Conservation (phyloP, 2,888 invertebrate genomes). For the Torymus auratus region DNA sequence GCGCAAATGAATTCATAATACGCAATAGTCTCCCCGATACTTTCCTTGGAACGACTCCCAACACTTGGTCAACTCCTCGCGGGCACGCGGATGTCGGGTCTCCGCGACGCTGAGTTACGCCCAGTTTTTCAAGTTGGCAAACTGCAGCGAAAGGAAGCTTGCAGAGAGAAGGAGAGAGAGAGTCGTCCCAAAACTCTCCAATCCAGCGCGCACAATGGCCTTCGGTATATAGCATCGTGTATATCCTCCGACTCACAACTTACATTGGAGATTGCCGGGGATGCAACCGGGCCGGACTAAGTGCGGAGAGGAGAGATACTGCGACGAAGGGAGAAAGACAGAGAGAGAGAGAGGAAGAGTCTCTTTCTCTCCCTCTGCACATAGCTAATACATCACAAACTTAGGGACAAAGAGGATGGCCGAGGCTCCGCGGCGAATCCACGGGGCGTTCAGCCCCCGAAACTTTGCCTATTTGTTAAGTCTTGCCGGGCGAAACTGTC, state of each 20-base stretch:
- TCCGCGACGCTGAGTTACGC: not conserved
- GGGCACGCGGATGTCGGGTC: too few relatives aligned
- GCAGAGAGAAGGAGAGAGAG: too few relatives aligned
- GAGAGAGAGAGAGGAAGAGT: conserved; percentile 11
- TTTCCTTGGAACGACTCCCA: too few relatives aligned
- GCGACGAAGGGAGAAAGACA: conserved; percentile 62
- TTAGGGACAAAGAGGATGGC: conserved; percentile 71
- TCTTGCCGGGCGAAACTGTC: conserved; percentile 68
- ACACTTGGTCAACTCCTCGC: too few relatives aligned
- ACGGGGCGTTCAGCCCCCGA: conserved; percentile 66
- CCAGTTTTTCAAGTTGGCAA: conserved; percentile 9
- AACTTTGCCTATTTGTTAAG: conserved; percentile 77
- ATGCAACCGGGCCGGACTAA: conserved; percentile 41
- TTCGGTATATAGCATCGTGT: too few relatives aligned
- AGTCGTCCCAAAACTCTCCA: too few relatives aligned
- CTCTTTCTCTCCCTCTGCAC: conserved; percentile 14
- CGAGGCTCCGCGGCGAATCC: conserved; percentile 66
- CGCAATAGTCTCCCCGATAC: too few relatives aligned
- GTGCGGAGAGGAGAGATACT: conserved; percentile 31
- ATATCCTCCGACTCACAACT: conserved; percentile 23
- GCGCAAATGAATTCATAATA: too few relatives aligned
- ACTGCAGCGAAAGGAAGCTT: conserved; percentile 28
- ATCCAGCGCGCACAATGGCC: conserved; percentile 18
- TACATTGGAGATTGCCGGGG: conserved; percentile 46
- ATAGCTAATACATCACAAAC: conserved; percentile 76